A percentile compares a stretch with the other conserved stretches of the same genome.
phyloP scores from a whole-genome alignment of 2,888 invertebrate species.

The Tipula unca region DNA sequence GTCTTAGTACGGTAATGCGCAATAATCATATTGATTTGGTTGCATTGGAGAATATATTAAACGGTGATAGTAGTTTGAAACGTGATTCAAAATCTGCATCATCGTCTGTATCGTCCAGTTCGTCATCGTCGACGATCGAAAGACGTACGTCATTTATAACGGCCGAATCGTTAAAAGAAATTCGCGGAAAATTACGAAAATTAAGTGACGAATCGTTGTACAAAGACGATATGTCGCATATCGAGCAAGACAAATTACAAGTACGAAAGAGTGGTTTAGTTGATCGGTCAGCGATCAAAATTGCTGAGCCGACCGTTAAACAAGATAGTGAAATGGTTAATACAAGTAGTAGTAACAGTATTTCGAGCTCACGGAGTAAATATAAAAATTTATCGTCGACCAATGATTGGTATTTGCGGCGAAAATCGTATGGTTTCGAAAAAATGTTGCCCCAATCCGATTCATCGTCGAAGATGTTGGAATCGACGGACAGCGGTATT shows the following conservation, averaged over 20 bases:
- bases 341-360: not conserved
- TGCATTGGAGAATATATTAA: conserved; percentile 46
- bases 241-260: conserved; percentile 4
- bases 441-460: conserved; percentile 42
- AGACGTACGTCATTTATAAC: conserved; percentile 44
- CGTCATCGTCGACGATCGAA: conserved; percentile 19
- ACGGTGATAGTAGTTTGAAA: conserved; percentile 28
- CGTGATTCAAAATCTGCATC: conserved; percentile 18
- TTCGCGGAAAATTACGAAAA: conserved; percentile 48
- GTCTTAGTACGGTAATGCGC: conserved; percentile 46
- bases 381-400: not conserved
- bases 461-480: conserved; percentile 46
- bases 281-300: not conserved
- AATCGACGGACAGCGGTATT: conserved; percentile 70
- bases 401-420: conserved; percentile 60
- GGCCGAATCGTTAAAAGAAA: conserved; percentile 51
- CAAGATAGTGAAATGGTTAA: not conserved
- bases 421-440: conserved; percentile 72
- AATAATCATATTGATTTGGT: conserved; percentile 48
- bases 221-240: conserved; percentile 36
- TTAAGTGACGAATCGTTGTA: conserved; percentile 45
- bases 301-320: not conserved
- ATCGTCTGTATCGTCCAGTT: not conserved
- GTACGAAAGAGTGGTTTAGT: not conserved
- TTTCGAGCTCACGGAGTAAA: conserved; percentile 28